Percentiles rank a stretch among this genome's conserved stretches.
These are phyloP conservation scores for Elymnias hypermnestra DNA, from an alignment of 1,140 invertebrate species.

Conservation along the genomic window DNA sequence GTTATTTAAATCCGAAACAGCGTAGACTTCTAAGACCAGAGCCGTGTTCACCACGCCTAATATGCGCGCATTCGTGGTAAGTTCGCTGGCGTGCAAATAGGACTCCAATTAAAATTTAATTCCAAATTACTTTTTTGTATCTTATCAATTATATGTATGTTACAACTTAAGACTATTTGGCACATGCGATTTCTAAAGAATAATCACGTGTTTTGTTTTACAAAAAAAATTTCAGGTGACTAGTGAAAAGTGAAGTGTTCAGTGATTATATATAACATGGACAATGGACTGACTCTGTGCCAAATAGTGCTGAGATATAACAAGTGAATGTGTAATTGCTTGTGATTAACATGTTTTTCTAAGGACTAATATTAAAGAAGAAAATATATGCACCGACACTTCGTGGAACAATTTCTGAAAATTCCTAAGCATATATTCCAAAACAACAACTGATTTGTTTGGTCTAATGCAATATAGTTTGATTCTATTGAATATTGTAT, in stretches of 20 bases:
- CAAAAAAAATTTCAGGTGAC: slow-evolving; percentile 10
- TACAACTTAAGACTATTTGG: slow-evolving; percentile 28
- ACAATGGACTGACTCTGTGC: slow-evolving; percentile 28
- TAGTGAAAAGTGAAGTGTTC: slow-evolving; percentile 45
- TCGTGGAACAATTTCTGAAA: no score
- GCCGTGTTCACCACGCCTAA: slow-evolving; percentile 43
- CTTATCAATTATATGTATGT: slow-evolving; percentile 6
- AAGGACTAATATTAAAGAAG: no score
- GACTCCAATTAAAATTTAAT: slow-evolving; percentile 19
- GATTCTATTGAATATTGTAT: no score
- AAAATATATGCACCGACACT: no score
- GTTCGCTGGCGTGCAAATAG: slow-evolving; percentile 35
- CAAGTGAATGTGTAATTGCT: not conserved
- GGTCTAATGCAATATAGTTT: no score
- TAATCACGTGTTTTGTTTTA: slow-evolving; percentile 19
- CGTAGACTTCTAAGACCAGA: slow-evolving; percentile 32
- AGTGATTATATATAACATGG: slow-evolving; percentile 27
- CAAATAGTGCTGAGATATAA: slow-evolving; percentile 20
- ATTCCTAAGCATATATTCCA: no score
- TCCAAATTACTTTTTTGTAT: slow-evolving; percentile 7
- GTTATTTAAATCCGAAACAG: slow-evolving; percentile 25
- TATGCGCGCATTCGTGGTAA: slow-evolving; percentile 70
- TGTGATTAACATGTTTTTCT: not conserved
- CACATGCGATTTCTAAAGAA: slow-evolving; percentile 40
- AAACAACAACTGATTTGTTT: no score